Conservation (phyloP, 2,888 invertebrate species). For the Theodoxus fluviatilis region DNA sequence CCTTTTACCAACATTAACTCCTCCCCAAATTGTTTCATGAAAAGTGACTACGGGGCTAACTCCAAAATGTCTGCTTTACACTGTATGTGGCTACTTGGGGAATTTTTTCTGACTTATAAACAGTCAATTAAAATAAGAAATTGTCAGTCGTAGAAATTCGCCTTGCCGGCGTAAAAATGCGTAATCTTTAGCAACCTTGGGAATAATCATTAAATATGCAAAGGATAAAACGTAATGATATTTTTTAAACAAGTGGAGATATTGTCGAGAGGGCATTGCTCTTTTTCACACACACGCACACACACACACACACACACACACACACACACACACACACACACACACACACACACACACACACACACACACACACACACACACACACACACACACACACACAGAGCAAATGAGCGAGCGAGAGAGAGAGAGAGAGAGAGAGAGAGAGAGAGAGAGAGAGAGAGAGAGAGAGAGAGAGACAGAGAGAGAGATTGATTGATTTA, state of each 20-base stretch:
- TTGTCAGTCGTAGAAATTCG: too few species aligned
- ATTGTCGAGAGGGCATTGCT: background rate
- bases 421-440: constrained; percentile 22
- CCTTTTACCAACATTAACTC: too few species aligned
- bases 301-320: constrained; percentile 11
- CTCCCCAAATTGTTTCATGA: too few species aligned
- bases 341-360: constrained; percentile 17
- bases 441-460: constrained; percentile 5
- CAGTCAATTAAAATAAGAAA: too few species aligned
- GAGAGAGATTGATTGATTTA: background rate
- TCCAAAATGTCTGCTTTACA: too few species aligned
- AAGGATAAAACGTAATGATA: too few species aligned
- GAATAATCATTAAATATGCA: too few species aligned
- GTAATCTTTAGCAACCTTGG: too few species aligned
- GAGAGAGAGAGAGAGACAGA: constrained; percentile 15
- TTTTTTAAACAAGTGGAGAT: background rate
- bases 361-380: background rate
- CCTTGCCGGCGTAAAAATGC: too few species aligned
- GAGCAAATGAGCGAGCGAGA: constrained; percentile 15
- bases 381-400: constrained; percentile 9
- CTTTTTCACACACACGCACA: background rate
- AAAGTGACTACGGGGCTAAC: too few species aligned
- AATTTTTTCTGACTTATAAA: too few species aligned
- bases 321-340: constrained; percentile 21
- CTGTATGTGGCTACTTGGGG: too few species aligned